Base-by-base conservation (phyloP, 2,113 vertebrate genomes). In the Sapayoa aenigma region DNA sequence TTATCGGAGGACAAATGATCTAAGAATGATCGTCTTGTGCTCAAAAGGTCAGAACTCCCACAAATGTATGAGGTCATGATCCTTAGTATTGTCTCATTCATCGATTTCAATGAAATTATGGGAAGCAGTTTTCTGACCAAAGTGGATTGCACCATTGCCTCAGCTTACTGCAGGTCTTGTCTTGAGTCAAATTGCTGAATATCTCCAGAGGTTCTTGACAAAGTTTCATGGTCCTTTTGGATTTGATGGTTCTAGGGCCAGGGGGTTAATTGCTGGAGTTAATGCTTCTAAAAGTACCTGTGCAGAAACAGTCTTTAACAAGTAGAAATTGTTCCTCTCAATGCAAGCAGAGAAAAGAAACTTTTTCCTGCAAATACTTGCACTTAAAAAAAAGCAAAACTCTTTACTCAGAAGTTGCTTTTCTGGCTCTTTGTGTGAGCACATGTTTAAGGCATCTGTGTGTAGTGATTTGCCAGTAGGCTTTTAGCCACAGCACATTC, bases 31-130 rank as follows among this genome's bases (percentile, higher is more conserved):
- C 19, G 25, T 53, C 72, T 59, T 35, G 50, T 63, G 27, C 62
- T 75, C 44, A 27, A 95, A 93, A 95, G 84, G 74, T 96, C 65
- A 93, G 42, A 93, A 75, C 17, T 75, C 73, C 35, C 71, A 68
- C 39, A 89, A 31, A 75, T 28, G 39, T 63, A 75, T 75, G 71
- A 87, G 87, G 81, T 80, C 77, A 24, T 25, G 56, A 67, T 87
- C 80, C 50, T 81, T 35, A 44, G 30, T 68, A 62, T 35, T 56
- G 24, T 56, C 44, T 89, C 52, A 42, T 89, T 84, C 24, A 50
- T 56, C 55, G 17, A 18, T 41, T 52, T 63, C 2, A 1, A 35
- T 28, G 74, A 84, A 89, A 89, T 87, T 35, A 73, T 7, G 21
- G 59, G 39, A 73, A 68, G 58, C 77, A 66, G 17, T 75, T 88